These are phyloP conservation scores for Zosterops pallidus DNA, from an alignment of 2,113 vertebrate genomes.

Conservation along the genomic window DNA sequence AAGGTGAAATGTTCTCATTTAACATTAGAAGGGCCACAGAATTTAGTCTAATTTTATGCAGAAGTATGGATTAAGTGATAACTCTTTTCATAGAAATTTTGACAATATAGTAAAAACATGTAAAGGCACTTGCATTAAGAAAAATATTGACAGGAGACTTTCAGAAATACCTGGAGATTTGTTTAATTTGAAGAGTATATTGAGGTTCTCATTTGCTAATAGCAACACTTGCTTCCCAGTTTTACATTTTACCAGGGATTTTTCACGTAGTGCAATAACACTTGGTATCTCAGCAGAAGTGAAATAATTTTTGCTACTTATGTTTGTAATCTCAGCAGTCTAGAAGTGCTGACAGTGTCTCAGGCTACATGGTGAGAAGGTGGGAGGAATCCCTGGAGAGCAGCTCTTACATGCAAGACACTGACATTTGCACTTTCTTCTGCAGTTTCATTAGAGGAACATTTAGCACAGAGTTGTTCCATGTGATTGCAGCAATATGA, in stretches of 20 bases:
- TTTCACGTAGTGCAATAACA: not conserved
- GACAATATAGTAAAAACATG: not conserved
- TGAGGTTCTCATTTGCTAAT: not conserved
- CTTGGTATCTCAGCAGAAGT: not conserved
- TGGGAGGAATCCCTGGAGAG: not conserved
- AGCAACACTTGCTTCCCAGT: not conserved
- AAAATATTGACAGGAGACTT: not conserved
- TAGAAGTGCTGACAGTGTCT: not conserved
- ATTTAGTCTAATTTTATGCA: not conserved
- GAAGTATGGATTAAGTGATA: not conserved
- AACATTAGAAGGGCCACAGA: not conserved
- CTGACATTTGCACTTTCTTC: not conserved
- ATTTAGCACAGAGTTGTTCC: not conserved
- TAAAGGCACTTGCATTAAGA: not conserved
- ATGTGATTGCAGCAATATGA: fast-evolving
- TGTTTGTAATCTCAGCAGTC: not conserved
- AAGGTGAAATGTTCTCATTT: not conserved
- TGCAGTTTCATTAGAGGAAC: not conserved
- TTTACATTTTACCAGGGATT: not conserved
- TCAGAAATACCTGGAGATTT: not conserved
- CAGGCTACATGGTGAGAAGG: not conserved
- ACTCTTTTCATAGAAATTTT: not conserved
- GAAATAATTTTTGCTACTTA: not conserved
- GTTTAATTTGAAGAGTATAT: not conserved
- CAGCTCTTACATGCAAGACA: not conserved